Base-by-base conservation (phyloP, 2,888 invertebrate species). In the Fabriciana adippe region DNA sequence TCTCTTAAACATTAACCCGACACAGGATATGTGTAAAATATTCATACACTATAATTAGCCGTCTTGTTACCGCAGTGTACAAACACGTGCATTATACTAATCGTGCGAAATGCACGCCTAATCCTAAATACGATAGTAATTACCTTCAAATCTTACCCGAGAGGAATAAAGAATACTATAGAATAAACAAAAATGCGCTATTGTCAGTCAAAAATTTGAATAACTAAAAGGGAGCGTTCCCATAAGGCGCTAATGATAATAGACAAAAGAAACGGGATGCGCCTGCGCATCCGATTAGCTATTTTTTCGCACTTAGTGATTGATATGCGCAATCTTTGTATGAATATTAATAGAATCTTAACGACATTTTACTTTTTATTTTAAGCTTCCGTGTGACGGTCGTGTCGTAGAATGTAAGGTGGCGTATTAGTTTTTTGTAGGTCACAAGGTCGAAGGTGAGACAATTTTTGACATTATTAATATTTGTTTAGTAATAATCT, bases 281-380 rank as follows among this genome's bases (percentile, higher is more conserved):
- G 92, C 83, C 76, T 82, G 78, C 83, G 90, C 90, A 91, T 91
- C 79, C 76, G 82, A 91, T 91, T 89, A 89, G 81, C 81, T 82
- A 77, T 86, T 90, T 87, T 81, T 89, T 87, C 84, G 79, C 88
- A 89, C 87, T 88, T 86, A 73, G 86, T 89, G 90, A 90, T 91
- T 92, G 92, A 92, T 92, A 92, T 90, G 91, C 90, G 88, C 85
- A 90, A 91, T 85, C 79, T 75, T 73, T 83, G 81, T 86, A 87
- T 91, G 90, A 90, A 91, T 92, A 90, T 89, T 89, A 87, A 90
- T 86, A 77, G 50, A 84, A 83, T 86, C 77, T 78, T 84, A 80
- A 86, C 81, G 81, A 81, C 77, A 73, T 79, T 79, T 79, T 73
- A 16, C 61, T 71, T 72, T 76, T 82, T 83, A 83, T 79, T 81